Base-by-base conservation (phyloP, 2,888 invertebrate genomes). In the Lepidochrysops patricia region DNA sequence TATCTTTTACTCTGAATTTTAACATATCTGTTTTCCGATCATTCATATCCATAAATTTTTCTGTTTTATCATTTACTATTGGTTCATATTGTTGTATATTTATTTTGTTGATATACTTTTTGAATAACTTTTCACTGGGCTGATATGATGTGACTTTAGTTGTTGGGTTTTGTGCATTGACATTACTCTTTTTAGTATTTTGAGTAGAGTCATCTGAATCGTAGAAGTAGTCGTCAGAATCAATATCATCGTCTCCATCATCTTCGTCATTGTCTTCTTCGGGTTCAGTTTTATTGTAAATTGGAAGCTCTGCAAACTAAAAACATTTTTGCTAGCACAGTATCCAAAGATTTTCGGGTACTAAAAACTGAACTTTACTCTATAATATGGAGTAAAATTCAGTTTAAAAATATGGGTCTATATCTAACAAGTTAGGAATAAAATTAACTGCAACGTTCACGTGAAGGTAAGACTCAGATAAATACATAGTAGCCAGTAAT, bases 51-150 rank as follows among this genome's bases (percentile, higher is more conserved):
- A 97, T 84, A 61, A 92, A 89, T 75, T 95, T 96, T 25, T 93
- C 92, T 0, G 95, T 93, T 62, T 92, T 92, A 26, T 90, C 90
- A 1, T 94, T 92, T 62, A 94, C 77, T 2, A 74, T 69, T 0
- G 93, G 93, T 74, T 94, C 94, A 75, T 96, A 97, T 74, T 93
- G 93, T 63, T 96, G 96, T 0, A 97, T 91, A 82, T 95, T 96
- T 26, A 97, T 95, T 84, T 94, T 96, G 66, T 95, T 92, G 0
- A 93, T 87, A 74, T 93, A 97, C 72, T 94, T 95, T 64, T 93
- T 93, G 63, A 96, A 92, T 0, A 96, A 74, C 71, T 97, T 97
- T 62, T 96, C 96, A 29, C 91, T 90, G 0, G 97, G 96, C 76
- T 97, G 97, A 72, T 91, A 96, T 61, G 90, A 91, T 56, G 84